phyloP scores from a whole-genome alignment of 2,888 invertebrate species.

The Megamerina dolium region DNA sequence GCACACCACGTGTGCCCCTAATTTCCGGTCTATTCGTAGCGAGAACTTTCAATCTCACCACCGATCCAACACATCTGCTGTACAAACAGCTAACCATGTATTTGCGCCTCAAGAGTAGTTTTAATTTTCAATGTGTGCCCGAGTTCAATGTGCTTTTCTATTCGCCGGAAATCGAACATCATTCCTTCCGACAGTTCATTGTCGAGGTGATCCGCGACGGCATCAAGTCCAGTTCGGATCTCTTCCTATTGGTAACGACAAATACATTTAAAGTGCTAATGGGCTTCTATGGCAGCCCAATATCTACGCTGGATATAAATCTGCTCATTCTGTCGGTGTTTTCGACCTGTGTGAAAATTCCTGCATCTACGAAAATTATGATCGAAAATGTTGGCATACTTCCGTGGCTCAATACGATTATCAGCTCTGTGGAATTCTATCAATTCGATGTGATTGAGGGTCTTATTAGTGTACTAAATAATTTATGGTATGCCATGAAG shows the following conservation, averaged over 20 bases:
- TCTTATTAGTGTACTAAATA: constrained; percentile 42
- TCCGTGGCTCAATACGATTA: constrained; percentile 58
- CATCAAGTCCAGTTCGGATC: constrained; percentile 67
- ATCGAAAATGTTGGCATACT: constrained; percentile 64
- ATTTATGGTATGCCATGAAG: constrained; percentile 43
- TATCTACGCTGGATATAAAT: constrained; percentile 60
- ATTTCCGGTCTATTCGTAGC: constrained; percentile 44
- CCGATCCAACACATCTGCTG: constrained; percentile 68
- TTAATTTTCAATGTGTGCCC: constrained; percentile 75
- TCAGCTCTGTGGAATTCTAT: constrained; percentile 42
- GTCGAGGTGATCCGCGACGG: constrained; percentile 71
- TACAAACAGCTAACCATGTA: constrained; percentile 74
- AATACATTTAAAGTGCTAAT: constrained; percentile 73
- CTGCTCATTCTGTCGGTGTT: constrained; percentile 63
- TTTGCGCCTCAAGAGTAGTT: constrained; percentile 67
- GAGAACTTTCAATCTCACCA: constrained; percentile 57
- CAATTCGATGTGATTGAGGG: constrained; percentile 48
- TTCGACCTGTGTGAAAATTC: constrained; percentile 58
- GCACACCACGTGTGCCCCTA: constrained; percentile 44
- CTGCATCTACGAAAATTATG: constrained; percentile 60
- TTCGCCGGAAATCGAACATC: constrained; percentile 65
- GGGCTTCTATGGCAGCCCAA: constrained; percentile 60
- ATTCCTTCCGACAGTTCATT: constrained; percentile 69
- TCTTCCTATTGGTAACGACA: constrained; percentile 65
- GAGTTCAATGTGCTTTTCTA: constrained; percentile 82